These are phyloP conservation scores for Pogonocherus hispidulus DNA, from an alignment of 2,888 invertebrate genomes.

Conservation along the genomic window DNA sequence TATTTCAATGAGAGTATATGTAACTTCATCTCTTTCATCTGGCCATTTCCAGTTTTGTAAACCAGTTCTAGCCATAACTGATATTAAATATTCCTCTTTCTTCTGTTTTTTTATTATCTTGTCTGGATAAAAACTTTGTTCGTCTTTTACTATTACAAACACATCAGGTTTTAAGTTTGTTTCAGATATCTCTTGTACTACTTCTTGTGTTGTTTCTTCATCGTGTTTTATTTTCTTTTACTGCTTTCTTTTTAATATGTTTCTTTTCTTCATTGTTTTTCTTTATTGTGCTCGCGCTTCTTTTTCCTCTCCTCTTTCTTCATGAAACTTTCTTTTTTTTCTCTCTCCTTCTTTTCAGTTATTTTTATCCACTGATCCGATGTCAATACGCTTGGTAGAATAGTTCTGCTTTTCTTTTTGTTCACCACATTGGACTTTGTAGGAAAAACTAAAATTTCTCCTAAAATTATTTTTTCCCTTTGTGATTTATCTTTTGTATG, in stretches of 20 bases:
- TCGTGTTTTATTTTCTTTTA: neutral
- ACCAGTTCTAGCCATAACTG: neutral
- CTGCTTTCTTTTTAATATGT: neutral
- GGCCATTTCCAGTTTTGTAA: slow-evolving; percentile 2
- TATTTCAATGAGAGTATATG: neutral
- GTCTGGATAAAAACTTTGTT: neutral
- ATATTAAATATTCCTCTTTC: neutral
- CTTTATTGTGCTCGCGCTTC: neutral
- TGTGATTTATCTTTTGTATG: neutral
- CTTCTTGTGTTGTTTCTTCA: neutral
- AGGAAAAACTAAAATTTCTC: slow-evolving; percentile 7
- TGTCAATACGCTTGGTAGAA: slow-evolving; percentile 3
- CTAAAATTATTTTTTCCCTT: neutral
- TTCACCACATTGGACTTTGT: neutral
- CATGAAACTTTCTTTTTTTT: neutral
- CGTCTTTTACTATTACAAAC: neutral
- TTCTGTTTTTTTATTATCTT: neutral
- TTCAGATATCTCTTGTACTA: neutral
- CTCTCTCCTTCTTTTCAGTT: neutral
- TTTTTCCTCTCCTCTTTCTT: slow-evolving; percentile 5
- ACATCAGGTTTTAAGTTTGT: neutral
- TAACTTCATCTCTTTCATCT: neutral
- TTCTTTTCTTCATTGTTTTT: neutral
- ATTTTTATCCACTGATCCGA: neutral
- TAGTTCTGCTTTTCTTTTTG: neutral